Conservation (phyloP, 2,888 invertebrate genomes). For the Psylliodes chrysocephalus region DNA sequence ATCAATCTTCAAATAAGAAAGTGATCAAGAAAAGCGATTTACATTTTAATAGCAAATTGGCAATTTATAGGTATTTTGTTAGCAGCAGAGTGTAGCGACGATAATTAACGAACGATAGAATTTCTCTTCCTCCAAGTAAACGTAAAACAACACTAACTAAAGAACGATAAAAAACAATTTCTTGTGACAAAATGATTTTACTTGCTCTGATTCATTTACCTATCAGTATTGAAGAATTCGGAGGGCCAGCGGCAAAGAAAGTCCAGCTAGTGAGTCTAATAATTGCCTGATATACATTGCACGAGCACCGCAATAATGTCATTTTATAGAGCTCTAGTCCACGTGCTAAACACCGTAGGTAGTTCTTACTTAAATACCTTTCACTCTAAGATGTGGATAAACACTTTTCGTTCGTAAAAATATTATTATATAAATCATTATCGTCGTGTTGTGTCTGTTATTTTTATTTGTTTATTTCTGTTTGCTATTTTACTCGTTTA, state of each 20-base stretch:
- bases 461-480: not conserved
- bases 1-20: conserved; percentile 10
- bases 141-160: conserved; percentile 29
- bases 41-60: conserved; percentile 12
- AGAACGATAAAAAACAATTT: conserved; percentile 32
- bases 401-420: conserved; percentile 8
- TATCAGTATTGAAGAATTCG: conserved; percentile 45
- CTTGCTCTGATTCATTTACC: conserved; percentile 49
- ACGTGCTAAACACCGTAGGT: conserved; percentile 45
- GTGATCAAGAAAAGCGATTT: conserved; percentile 8
- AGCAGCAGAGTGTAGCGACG: conserved; percentile 11
- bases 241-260: conserved; percentile 55
- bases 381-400: conserved; percentile 33
- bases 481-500: too few relatives aligned
- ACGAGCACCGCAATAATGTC: conserved; percentile 56
- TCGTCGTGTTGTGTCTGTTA: not conserved
- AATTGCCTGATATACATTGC: conserved; percentile 57
- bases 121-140: conserved; percentile 33
- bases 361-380: conserved; percentile 41
- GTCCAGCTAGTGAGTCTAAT: conserved; percentile 55
- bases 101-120: conserved; percentile 27
- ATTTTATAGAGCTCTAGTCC: conserved; percentile 46
- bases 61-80: conserved; percentile 10
- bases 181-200: conserved; percentile 47
- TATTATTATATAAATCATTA: conserved; percentile 15